Percentiles rank a stretch among this genome's conserved stretches.
These are phyloP conservation scores for Microctonus aethiopoides DNA, from an alignment of 2,888 invertebrate genomes.

Conservation along the genomic window DNA sequence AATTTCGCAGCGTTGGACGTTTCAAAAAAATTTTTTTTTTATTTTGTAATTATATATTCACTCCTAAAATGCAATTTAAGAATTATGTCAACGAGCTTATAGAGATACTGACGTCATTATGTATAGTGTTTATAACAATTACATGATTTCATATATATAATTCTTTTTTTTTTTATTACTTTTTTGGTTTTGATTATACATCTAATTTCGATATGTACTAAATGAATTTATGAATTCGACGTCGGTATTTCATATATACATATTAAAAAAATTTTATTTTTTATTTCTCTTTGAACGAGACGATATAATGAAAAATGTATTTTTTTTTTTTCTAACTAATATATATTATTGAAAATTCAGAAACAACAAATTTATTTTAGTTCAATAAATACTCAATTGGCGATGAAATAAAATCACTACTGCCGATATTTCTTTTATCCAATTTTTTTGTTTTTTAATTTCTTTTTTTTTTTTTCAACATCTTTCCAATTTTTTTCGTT, in stretches of 20 bases:
- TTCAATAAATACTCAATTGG: conserved; percentile 5
- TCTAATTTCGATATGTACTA: background rate
- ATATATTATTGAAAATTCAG: background rate
- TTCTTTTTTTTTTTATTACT: background rate
- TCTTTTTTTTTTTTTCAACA: conserved; percentile 10
- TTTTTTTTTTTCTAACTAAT: conserved; percentile 10
- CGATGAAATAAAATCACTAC: conserved; percentile 7
- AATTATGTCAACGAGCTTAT: background rate
- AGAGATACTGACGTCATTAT: background rate
- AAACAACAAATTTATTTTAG: conserved; percentile 6
- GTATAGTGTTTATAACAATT: background rate
- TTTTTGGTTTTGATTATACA: background rate
- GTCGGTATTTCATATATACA: conserved; percentile 1
- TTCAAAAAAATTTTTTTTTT: background rate
- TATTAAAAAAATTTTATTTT: background rate
- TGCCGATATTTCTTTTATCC: background rate
- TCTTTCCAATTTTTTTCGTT: conserved; percentile 17
- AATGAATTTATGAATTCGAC: background rate
- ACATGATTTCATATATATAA: background rate
- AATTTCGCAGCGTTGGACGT: background rate
- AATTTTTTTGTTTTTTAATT: conserved; percentile 11
- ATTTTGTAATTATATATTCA: background rate
- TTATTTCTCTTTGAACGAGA: background rate
- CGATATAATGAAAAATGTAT: background rate
- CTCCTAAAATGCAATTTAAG: background rate